Evolutionary conservation across 2,888 invertebrate species (phyloP).

Genomic region (Scaeva pyrastri): DNA sequence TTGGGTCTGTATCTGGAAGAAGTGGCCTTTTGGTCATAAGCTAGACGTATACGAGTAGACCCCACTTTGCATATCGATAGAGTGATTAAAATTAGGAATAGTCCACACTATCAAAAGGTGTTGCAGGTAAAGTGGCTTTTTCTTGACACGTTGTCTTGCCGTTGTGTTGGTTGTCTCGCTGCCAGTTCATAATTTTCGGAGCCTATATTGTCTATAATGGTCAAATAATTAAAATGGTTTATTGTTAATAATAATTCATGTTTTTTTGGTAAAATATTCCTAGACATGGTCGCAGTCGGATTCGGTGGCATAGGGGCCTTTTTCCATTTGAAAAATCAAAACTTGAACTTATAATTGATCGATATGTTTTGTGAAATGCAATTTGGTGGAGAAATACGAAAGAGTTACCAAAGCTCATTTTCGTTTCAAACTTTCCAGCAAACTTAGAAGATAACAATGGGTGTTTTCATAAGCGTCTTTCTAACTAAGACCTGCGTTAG

Average conservation of each 20-base stretch:
- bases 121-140: conserved; percentile 32
- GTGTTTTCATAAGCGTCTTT: too few species aligned
- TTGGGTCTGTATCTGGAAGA: neutral
- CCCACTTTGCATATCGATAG: neutral
- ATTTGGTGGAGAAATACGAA: too few species aligned
- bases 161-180: too few species aligned
- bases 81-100: conserved; percentile 61
- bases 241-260: conserved; percentile 75
- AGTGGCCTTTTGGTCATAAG: neutral
- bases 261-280: conserved; percentile 49
- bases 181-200: conserved; percentile 3
- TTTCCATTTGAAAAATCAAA: too few species aligned
- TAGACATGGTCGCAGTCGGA: neutral
- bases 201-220: conserved; percentile 20
- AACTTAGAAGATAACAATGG: too few species aligned
- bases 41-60: neutral
- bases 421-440: too few species aligned
- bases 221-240: conserved; percentile 74
- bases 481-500: too few species aligned
- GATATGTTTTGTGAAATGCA: too few species aligned
- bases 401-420: too few species aligned
- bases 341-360: too few species aligned
- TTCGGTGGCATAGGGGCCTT: too few species aligned
- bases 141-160: conserved; percentile 32
- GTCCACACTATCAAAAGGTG: conserved; percentile 62